Evolutionary conservation across 2,888 invertebrate species (phyloP), one percentile per base, ranked within the genome.

Genomic region (Xestia xanthographa): DNA sequence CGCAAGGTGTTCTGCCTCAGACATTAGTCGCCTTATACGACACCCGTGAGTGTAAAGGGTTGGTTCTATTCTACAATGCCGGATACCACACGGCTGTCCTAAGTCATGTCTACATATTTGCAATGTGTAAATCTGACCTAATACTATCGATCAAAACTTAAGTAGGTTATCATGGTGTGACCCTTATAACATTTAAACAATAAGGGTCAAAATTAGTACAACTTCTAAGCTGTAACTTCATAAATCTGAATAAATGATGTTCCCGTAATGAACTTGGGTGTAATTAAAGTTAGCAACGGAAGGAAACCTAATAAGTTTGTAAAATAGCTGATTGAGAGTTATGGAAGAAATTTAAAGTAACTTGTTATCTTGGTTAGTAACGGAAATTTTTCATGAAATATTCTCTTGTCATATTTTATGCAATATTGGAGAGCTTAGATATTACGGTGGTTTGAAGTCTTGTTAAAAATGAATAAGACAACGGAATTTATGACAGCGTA

Each of bases 381-480:
- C 17, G 22, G 22, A 79, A 48, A 34, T 26, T 45, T 75, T 66
- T 78, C 45, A 41, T n/a, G 38, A 38, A 38, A 79, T 68, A 60
- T 60, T 69, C n/a, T 9, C 22, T 14, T 41, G 22, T 34, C 58
- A 34, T 58, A 69, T 58, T 22, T 6, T 20, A 48, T 48, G 5
- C 29, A 48, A 58, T 77, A 80, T 71, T 20, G 34, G 17, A 77
- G 22, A 20, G 12, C 34, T 34, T n/a, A 9, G 26, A 38, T n/a
- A n/a, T n/a, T 62, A 45, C 26, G 12, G 60, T n/a, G 26, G 53
- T 29, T 53, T 53, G 29, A 62, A 22, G 20, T 12, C 20, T 78
- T 58, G 29, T 58, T 58, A 8, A 38, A 66, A 29, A 41, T 17
- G 3, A 38, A 41, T 11, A 43, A 29, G 29, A 22, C 22, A 62